These are phyloP conservation scores for zebrafish (Danio rerio) DNA, from an alignment of 2,113 vertebrate genomes.

Conservation along the genomic window GRCz12tu NC_133182.1:18568001-18568500, in stretches of 20 bases:
- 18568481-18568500: conserved; percentile 30
- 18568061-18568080: too few species aligned
- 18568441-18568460: conserved; percentile 42
- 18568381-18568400: conserved; percentile 26
- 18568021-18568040: too few species aligned
- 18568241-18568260: neutral
- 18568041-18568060: too few species aligned
- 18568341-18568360: conserved; percentile 32
- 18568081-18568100: too few species aligned
- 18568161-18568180: too few species aligned
- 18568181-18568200: too few species aligned
- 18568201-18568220: neutral
- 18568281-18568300: neutral
- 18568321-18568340: conserved; percentile 30
- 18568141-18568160: too few species aligned
- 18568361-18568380: conserved; percentile 19
- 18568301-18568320: neutral
- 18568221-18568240: neutral
- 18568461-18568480: conserved; percentile 39
- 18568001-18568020: too few species aligned
- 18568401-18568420: conserved; percentile 4
- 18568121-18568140: too few species aligned
- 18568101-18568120: too few species aligned
- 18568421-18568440: conserved; percentile 32
- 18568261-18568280: neutral